Conservation (phyloP, 2,113 vertebrate genomes). For the Oxygymnocypris stewartii region DNA sequence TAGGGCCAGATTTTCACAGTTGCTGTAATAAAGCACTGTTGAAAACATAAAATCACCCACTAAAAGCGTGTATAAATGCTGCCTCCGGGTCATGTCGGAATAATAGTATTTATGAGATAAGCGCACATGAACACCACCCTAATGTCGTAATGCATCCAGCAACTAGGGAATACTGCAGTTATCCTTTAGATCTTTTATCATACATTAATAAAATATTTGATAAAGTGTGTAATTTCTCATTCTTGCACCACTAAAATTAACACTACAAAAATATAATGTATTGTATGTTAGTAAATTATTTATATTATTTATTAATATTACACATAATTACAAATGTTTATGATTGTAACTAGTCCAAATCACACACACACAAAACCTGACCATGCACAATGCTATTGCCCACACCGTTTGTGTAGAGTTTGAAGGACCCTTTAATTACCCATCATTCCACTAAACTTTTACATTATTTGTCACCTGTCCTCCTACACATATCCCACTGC, state of each 20-base stretch:
- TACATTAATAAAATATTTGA: no score
- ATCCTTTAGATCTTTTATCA: not conserved
- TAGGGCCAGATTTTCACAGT: not conserved
- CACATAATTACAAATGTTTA: not conserved
- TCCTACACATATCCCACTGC: not conserved
- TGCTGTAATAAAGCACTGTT: conserved; percentile 7
- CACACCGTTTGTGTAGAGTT: not conserved
- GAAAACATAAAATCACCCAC: not conserved
- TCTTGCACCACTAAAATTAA: not conserved
- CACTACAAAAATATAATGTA: not conserved
- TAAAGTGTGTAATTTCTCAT: not conserved
- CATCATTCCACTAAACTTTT: not conserved
- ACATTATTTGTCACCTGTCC: not conserved
- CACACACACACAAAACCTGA: not conserved
- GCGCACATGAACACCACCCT: not conserved
- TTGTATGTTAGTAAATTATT: no score
- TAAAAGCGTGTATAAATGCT: conserved; percentile 9
- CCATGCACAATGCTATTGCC: not conserved
- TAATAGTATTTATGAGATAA: not conserved
- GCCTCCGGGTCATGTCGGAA: not conserved
- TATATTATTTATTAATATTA: no score
- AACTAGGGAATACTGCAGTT: not conserved
- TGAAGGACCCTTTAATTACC: not conserved
- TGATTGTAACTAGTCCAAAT: not conserved
- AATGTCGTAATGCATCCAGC: not conserved